phyloP scores from a whole-genome alignment of 2,113 vertebrate species.

The Sinocyclocheilus maitianheensis region DNA sequence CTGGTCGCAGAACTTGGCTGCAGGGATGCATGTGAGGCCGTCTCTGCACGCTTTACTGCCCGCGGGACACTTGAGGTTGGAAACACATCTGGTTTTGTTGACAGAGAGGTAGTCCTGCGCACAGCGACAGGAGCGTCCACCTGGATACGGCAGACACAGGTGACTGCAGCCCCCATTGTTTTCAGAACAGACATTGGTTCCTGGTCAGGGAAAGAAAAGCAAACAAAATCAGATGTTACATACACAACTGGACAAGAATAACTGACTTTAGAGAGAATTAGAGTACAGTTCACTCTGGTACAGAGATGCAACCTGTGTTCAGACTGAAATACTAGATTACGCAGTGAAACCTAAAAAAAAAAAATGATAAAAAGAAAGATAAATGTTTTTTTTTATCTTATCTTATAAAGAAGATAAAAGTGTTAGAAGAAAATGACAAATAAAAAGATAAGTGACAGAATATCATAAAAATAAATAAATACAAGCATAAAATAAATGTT shows the following conservation, averaged over 20 bases:
- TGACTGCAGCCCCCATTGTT: constrained; percentile 84
- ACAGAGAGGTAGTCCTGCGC: constrained; percentile 68
- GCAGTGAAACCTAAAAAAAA: background rate
- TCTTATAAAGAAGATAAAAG: no score
- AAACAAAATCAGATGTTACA: background rate
- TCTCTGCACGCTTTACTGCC: constrained; percentile 73
- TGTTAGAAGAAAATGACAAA: no score
- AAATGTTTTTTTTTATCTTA: no score
- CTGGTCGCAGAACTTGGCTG: constrained; percentile 77
- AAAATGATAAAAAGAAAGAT: background rate
- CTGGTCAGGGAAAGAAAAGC: constrained; percentile 63
- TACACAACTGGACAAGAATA: background rate
- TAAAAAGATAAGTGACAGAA: no score
- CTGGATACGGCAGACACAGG: constrained; percentile 83
- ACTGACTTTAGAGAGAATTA: no score
- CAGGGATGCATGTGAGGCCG: constrained; percentile 74
- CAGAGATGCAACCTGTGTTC: no score
- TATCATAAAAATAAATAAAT: no score
- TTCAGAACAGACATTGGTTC: constrained; percentile 77
- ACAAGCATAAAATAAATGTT: no score
- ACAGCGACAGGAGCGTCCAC: constrained; percentile 81
- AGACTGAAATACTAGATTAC: background rate
- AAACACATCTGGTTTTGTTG: constrained; percentile 63
- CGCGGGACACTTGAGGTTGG: constrained; percentile 58
- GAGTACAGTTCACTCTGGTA: no score